Percentiles rank a stretch among this genome's conserved stretches.
Conservation (phyloP, 2,888 invertebrate species). For the Eupithecia vulgata region DNA sequence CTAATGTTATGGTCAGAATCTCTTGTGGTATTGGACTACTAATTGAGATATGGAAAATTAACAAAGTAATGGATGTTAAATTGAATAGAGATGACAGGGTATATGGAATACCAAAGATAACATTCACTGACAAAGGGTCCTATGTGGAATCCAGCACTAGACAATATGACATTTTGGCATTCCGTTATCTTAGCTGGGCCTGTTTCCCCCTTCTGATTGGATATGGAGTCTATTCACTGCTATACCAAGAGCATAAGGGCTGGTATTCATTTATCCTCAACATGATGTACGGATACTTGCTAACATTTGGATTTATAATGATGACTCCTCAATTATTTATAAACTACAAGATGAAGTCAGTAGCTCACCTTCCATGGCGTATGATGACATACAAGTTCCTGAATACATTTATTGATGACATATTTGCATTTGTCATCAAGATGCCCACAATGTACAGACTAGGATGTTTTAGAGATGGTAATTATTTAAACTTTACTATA, state of each 20-base stretch:
- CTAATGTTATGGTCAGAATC: slow-evolving; percentile 97
- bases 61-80: slow-evolving; percentile 94
- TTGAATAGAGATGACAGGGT: slow-evolving; percentile 89
- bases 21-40: slow-evolving; percentile 97
- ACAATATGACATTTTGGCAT: slow-evolving; percentile 97
- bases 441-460: slow-evolving; percentile 99
- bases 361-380: slow-evolving; percentile 99
- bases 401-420: slow-evolving; percentile 99
- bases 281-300: slow-evolving; percentile 98
- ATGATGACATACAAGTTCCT: slow-evolving; percentile 99
- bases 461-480: slow-evolving; percentile 98
- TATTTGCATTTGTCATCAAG: slow-evolving; percentile 99
- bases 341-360: slow-evolving; percentile 99
- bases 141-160: slow-evolving; percentile 97
- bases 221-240: slow-evolving; percentile 97
- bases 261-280: slow-evolving; percentile 99
- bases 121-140: slow-evolving; percentile 96
- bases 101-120: slow-evolving; percentile 91
- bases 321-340: slow-evolving; percentile 99
- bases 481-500: not conserved
- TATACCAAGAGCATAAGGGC: slow-evolving; percentile 98
- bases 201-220: slow-evolving; percentile 96
- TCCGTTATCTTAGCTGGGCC: slow-evolving; percentile 97
- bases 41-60: slow-evolving; percentile 99
- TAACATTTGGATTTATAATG: slow-evolving; percentile 99